phyloP scores from a whole-genome alignment of 2,888 invertebrate species.

The Orthonevra nobilis region DNA sequence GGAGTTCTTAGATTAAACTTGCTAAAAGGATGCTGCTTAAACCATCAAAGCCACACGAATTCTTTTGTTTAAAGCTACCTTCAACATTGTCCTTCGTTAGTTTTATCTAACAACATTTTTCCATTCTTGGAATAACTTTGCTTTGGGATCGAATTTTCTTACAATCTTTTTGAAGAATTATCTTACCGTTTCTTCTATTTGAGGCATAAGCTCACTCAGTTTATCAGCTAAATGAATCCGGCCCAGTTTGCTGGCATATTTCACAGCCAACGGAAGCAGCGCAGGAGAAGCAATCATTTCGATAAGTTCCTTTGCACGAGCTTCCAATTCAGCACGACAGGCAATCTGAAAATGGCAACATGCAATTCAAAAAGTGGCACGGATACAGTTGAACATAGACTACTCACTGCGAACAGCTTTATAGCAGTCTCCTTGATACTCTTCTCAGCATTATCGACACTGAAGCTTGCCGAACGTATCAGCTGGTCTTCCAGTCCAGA shows the following conservation, averaged over 20 bases:
- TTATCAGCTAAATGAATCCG: constrained; percentile 90
- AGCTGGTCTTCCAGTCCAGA: constrained; percentile 89
- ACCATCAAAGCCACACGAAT: too few species aligned
- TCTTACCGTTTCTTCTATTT: constrained; percentile 76
- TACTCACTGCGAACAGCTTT: constrained; percentile 93
- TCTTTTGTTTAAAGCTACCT: too few species aligned
- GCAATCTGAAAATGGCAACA: constrained; percentile 84
- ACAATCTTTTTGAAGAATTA: too few species aligned
- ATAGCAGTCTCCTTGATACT: constrained; percentile 89
- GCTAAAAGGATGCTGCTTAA: too few species aligned
- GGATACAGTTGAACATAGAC: too few species aligned
- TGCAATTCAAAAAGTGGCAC: too few species aligned
- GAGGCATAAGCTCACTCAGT: constrained; percentile 83
- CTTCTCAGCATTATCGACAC: constrained; percentile 84
- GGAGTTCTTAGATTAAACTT: too few species aligned
- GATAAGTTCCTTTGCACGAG: constrained; percentile 92
- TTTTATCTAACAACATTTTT: too few species aligned
- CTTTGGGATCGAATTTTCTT: too few species aligned
- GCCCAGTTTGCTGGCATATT: constrained; percentile 90
- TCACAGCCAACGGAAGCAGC: constrained; percentile 90
- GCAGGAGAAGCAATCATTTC: constrained; percentile 89
- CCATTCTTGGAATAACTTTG: too few species aligned
- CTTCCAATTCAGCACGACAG: constrained; percentile 91
- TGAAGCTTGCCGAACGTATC: constrained; percentile 84
- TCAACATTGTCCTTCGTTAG: too few species aligned